These are phyloP conservation scores for Eulemur rubriventer DNA, from an alignment of 2,797 vertebrate species.

Conservation along the genomic window DNA sequence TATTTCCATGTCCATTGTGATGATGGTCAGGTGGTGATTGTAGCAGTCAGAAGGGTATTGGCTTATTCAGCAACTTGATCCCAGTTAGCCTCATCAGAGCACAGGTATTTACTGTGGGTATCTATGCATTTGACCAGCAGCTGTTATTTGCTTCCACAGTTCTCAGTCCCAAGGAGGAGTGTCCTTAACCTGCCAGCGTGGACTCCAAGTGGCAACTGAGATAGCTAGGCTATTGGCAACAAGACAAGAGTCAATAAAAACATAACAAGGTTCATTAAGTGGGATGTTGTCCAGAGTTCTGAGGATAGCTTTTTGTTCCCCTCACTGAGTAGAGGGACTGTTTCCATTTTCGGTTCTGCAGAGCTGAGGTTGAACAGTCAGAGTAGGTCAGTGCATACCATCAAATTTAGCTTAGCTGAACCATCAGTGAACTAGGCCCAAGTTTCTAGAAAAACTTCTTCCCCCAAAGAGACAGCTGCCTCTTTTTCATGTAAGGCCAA, in stretches of 20 bases:
- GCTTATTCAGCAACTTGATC: background rate
- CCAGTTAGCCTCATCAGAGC: background rate
- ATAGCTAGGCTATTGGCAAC: background rate
- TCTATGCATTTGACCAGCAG: background rate
- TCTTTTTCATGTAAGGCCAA: background rate
- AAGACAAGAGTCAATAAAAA: background rate
- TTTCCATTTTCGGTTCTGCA: background rate
- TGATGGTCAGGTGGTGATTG: background rate
- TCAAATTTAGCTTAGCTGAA: background rate
- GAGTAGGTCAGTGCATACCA: background rate
- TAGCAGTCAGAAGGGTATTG: rapidly evolving
- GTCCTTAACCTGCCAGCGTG: background rate
- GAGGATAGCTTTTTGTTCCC: background rate
- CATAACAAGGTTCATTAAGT: background rate
- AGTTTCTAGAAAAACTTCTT: background rate
- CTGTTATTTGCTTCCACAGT: background rate
- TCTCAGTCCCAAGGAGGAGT: background rate
- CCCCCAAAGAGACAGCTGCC: background rate
- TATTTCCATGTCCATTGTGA: background rate
- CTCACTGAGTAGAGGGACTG: background rate
- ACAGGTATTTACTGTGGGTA: background rate
- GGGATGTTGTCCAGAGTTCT: background rate
- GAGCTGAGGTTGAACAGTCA: background rate
- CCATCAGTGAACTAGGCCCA: background rate
- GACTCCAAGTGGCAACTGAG: background rate